phyloP scores from a whole-genome alignment of 2,888 invertebrate genomes.

The Stratiomys singularior region DNA sequence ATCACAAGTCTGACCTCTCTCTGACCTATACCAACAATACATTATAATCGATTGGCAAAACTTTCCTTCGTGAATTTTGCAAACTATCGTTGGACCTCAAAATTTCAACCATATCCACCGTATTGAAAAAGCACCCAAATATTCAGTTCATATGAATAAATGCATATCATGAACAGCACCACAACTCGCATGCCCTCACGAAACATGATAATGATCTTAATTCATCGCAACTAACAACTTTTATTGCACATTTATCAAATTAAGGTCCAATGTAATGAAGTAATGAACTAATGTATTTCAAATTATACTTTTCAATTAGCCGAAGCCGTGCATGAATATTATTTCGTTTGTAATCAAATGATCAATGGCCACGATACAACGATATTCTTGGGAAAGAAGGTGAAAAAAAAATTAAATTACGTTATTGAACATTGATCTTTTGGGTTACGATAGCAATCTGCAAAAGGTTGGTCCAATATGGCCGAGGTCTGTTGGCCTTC shows the following conservation, averaged over 20 bases:
- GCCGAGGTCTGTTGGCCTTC: not conserved
- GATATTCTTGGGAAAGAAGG: not conserved
- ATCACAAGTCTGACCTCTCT: too few relatives aligned
- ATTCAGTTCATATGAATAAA: not conserved
- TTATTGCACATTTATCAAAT: conserved; percentile 11
- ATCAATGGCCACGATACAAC: not conserved
- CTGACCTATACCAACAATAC: too few relatives aligned
- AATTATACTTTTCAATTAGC: conserved; percentile 14
- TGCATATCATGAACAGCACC: not conserved
- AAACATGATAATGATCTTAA: conserved; percentile 14
- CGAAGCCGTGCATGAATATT: conserved; percentile 3
- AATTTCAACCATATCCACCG: too few relatives aligned
- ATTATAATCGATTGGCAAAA: too few relatives aligned
- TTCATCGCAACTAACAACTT: conserved; percentile 1
- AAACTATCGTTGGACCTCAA: too few relatives aligned
- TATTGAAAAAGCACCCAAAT: not conserved
- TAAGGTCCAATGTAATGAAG: not conserved
- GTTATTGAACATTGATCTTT: not conserved
- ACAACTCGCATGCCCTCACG: not conserved
- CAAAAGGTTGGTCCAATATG: not conserved
- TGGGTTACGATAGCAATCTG: not conserved
- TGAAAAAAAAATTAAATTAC: not conserved
- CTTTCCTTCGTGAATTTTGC: too few relatives aligned
- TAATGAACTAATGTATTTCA: not conserved
- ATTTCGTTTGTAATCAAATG: not conserved